Conservation (phyloP, 2,888 invertebrate species). For the Polydesmus complanatus region DNA sequence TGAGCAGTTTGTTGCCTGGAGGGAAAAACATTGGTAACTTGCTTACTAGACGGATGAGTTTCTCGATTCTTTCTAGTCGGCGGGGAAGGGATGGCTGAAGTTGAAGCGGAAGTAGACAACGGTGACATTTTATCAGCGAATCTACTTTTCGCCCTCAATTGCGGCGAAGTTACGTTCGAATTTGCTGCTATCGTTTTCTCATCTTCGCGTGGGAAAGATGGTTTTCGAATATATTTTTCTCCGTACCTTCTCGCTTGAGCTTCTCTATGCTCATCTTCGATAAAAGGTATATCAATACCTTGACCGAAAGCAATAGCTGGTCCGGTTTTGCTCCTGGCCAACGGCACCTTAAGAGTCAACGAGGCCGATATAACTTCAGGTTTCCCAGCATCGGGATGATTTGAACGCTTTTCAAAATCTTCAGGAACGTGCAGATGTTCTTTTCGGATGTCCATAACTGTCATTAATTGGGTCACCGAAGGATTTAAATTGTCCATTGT, state of each 20-base stretch:
- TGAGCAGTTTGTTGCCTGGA: conserved; percentile 43
- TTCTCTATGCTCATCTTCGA: conserved; percentile 39
- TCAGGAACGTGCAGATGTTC: conserved; percentile 21
- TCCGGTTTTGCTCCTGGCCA: conserved; percentile 27
- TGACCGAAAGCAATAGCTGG: conserved; percentile 40
- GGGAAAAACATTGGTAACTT: conserved; percentile 40
- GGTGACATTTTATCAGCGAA: not conserved
- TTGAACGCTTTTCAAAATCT: conserved; percentile 22
- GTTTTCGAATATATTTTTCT: conserved; percentile 15
- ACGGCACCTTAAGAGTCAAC: conserved; percentile 16
- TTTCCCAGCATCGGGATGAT: conserved; percentile 28
- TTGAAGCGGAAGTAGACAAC: conserved; percentile 2
- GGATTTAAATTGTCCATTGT: not conserved
- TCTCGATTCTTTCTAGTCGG: not conserved
- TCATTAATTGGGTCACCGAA: conserved; percentile 7
- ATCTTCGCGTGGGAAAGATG: conserved; percentile 6
- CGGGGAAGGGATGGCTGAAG: conserved; percentile 9
- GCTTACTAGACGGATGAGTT: no score
- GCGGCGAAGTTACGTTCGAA: not conserved
- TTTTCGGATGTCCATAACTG: conserved; percentile 17
- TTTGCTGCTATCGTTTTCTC: not conserved
- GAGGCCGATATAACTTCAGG: conserved; percentile 15
- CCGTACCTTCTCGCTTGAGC: conserved; percentile 11
- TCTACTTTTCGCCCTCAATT: not conserved
- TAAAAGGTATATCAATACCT: conserved; percentile 52